Evolutionary conservation across 1,140 invertebrate species (phyloP), one percentile per base, ranked within the genome.

Genomic region (Leptonema lineaticorne): DNA sequence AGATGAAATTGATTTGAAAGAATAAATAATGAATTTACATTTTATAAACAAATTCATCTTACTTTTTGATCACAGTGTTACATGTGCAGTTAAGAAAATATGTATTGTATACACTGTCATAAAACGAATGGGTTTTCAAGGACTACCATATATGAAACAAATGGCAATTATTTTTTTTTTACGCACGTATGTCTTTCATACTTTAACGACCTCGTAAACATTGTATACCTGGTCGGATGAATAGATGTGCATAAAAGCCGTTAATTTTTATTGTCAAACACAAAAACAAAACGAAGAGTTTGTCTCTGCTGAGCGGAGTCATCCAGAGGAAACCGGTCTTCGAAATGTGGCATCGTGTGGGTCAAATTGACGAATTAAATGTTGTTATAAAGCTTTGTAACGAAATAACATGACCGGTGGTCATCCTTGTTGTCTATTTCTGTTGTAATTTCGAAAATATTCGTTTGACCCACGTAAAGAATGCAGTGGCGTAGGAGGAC

Each of bases 381-480:
- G 50, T n/a, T n/a, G n/a, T 53, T 26, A 22, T n/a, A 26, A 26
- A 16, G 37, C 22, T 24, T 53, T 45, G 11, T 45, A 26, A 48
- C n/a, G 22, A 48, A 16, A 48, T 20, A 20, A 24, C 46, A 6
- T 24, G 46, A 50, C 46, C 50, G 11, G 22, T 53, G 50, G n/a
- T 53, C 50, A 26, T 53, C 50, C 27, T 26, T 4, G n/a, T n/a
- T n/a, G 50, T 24, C 50, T 53, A 53, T 53, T 53, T 53, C 37
- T 24, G 22, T 24, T 26, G 24, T 26, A 1, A 11, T 24, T 22
- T 53, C 50, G 50, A 53, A 24, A 22, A 53, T 26, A 26, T 26
- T 53, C 24, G 50, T 48, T 18, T n/a, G 6, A 14, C 50, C 50
- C 50, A 53, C 50, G 50, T 24, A 26, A 6, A 2, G 50, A 11